phyloP scores from a whole-genome alignment of 2,113 vertebrate species.

The Panthera uncia region DNA sequence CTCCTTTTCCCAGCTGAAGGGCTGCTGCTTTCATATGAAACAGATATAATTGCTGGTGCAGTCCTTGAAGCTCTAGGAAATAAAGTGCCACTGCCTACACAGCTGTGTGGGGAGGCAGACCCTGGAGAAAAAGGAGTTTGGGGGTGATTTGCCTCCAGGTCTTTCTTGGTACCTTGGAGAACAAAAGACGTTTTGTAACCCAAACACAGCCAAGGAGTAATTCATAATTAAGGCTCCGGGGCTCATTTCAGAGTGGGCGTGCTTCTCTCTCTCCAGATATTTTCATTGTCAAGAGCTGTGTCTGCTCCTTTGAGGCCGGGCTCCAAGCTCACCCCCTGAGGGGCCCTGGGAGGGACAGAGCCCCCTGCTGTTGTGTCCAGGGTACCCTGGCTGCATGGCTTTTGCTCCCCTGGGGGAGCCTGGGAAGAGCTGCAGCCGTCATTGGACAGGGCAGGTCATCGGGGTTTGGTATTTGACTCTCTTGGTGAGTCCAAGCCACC shows the following conservation, averaged over 20 bases:
- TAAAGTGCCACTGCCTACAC: not conserved
- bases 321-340: not conserved
- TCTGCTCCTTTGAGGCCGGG: not conserved
- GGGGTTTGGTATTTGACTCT: conserved; percentile 40
- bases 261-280: not conserved
- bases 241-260: not conserved
- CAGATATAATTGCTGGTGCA: not conserved
- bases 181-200: not conserved
- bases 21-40: not conserved
- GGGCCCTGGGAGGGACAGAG: not conserved
- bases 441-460: not conserved
- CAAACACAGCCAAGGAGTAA: not conserved
- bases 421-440: not conserved
- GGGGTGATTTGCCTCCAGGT: not conserved
- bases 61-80: not conserved
- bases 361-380: rapidly evolving
- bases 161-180: not conserved
- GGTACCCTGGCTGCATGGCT: not conserved
- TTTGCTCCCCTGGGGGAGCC: not conserved
- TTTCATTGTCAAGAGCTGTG: not conserved
- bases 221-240: not conserved
- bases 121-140: not conserved
- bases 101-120: not conserved
- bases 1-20: not conserved
- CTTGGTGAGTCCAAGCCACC: not conserved